Percentiles rank a stretch among this genome's conserved stretches.
These are phyloP conservation scores for Drosophila nannoptera DNA, from an alignment of 1,140 invertebrate species.

Conservation along the genomic window DNA sequence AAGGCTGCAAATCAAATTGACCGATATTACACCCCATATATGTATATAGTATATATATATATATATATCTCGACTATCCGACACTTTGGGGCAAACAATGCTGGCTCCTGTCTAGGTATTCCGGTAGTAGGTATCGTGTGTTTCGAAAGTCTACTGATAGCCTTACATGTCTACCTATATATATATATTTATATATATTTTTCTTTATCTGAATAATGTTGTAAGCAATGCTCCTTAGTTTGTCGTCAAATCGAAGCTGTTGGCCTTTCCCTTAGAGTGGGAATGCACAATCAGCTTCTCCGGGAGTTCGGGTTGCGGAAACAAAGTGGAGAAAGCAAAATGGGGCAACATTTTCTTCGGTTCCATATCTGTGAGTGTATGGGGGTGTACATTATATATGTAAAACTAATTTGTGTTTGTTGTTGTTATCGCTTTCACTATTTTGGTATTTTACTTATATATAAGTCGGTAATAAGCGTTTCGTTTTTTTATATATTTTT, in stretches of 20 bases:
- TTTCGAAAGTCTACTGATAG: constrained; percentile 34
- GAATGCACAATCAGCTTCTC: constrained; percentile 32
- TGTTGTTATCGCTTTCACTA: constrained; percentile 21
- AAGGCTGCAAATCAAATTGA: constrained; percentile 68
- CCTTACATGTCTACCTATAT: constrained; percentile 19
- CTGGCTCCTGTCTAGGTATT: constrained; percentile 21
- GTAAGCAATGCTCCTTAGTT: constrained; percentile 22
- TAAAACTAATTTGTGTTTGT: constrained; percentile 57
- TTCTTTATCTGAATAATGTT: constrained; percentile 30
- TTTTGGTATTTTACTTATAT: constrained; percentile 52
- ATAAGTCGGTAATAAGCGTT: constrained; percentile 76
- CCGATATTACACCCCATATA: constrained; percentile 22
- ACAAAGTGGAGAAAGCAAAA: constrained; percentile 31
- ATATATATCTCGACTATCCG: constrained; percentile 5
- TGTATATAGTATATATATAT: too few species aligned
- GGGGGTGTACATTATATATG: constrained; percentile 15
- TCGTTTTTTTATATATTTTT: constrained; percentile 51
- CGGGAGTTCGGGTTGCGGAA: constrained; percentile 1
- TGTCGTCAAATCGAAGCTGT: constrained; percentile 32
- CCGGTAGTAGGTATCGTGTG: constrained; percentile 38
- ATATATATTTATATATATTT: neutral
- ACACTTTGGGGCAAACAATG: constrained; percentile 9
- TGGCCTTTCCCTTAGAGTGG: constrained; percentile 39
- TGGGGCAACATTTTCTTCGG: constrained; percentile 23
- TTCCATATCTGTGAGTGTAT: constrained; percentile 7